phyloP scores from a whole-genome alignment of 2,888 invertebrate species.

The Rutpela maculata region DNA sequence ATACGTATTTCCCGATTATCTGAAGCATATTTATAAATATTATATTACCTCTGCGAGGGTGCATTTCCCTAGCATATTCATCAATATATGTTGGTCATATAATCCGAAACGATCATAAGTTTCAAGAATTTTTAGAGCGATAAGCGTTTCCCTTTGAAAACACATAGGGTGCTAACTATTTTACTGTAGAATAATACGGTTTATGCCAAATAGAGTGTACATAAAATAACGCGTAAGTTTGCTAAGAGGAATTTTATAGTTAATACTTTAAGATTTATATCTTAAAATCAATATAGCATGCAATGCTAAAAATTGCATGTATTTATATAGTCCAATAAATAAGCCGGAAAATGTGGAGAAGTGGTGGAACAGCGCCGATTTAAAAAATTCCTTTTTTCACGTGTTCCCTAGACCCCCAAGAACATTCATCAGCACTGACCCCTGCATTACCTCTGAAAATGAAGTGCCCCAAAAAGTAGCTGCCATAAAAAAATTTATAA shows the following conservation, averaged over 20 bases:
- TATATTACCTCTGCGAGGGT: not conserved
- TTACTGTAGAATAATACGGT: not conserved
- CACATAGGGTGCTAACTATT: conserved; percentile 1
- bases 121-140: not conserved
- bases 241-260: not conserved
- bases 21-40: conserved; percentile 20
- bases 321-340: no score
- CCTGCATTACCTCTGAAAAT: no score
- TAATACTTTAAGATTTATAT: no score
- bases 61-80: not conserved
- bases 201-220: not conserved
- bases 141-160: conserved; percentile 2
- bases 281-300: no score
- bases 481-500: no score
- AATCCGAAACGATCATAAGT: not conserved
- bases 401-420: no score
- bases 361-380: no score
- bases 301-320: no score
- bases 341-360: no score
- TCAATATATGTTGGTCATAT: not conserved
- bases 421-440: no score
- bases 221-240: not conserved
- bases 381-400: no score
- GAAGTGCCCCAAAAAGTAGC: no score
- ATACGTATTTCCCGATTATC: not conserved